Evolutionary conservation across 2,113 vertebrate genomes (phyloP), one percentile per base, ranked within the genome.

Genomic region (Capricornis sumatraensis): DNA sequence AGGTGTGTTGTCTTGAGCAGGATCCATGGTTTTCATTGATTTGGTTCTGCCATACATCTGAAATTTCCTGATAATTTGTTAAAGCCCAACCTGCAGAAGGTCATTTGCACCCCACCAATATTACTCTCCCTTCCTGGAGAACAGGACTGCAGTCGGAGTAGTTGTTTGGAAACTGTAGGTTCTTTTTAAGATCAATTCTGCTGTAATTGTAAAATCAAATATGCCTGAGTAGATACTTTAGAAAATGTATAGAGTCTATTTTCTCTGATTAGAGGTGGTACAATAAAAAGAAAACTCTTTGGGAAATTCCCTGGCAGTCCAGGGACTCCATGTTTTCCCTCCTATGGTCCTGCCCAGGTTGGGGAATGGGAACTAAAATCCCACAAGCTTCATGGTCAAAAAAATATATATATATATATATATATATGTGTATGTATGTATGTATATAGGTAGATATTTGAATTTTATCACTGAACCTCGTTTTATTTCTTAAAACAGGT

Each of bases 21-120:
- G 82, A 90, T 60, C 47, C 2, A 28, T 93, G 43, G 11, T 36
- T 97, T 87, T 90, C 53, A 21, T 74, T 92, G 87, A 88, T 43
- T 94, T 96, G 53, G 14, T 94, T 96, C 53, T 88, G 16, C 62
- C 52, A 55, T 52, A 12, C 57, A 43, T 88, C 67, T 88, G 33
- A 67, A 90, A 79, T 47, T 87, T 84, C 40, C 16, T 94, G n/a
- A 5, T 79, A 95, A 85, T 96, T 96, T 93, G 71, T n/a, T 81
- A 91, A 91, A 93, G 36, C 23, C 67, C 67, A 89, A 53, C 21
- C 16, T 67, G 25, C 19, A 19, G 43, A 78, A 81, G 40, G 8
- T 84, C 50, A 92, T 8, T 92, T 58, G 25, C 2, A 45, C 0
- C 58, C 2, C 9, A 36, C 36, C 50, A 82, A 78, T 89, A 89